Evolutionary conservation across 1,140 invertebrate genomes (phyloP).

Genomic region (Galleria mellonella): DNA sequence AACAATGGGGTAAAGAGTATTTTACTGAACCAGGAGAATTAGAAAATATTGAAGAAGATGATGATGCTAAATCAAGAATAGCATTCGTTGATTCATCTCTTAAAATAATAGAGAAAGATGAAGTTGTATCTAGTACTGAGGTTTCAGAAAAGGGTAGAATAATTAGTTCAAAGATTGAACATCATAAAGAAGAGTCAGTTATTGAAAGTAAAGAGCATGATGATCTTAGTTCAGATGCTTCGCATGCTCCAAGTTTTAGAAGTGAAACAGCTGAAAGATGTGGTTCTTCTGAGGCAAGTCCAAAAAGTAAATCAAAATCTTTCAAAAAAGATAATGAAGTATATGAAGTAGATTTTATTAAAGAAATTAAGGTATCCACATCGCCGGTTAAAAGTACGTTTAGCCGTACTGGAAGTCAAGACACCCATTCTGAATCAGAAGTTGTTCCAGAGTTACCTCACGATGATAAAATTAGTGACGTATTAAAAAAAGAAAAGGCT

Average conservation of each 20-base stretch:
- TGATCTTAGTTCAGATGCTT: slow-evolving; percentile 69
- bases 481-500: slow-evolving; percentile 58
- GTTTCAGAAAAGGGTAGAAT: slow-evolving; percentile 69
- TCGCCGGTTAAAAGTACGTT: slow-evolving; percentile 68
- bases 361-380: slow-evolving; percentile 70
- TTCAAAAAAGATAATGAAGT: slow-evolving; percentile 70
- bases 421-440: slow-evolving; percentile 75
- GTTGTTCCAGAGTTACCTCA: slow-evolving; percentile 69
- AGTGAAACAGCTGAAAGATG: slow-evolving; percentile 62
- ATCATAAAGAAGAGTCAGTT: slow-evolving; percentile 70
- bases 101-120: slow-evolving; percentile 69
- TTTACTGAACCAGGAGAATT: slow-evolving; percentile 67
- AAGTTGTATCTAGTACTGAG: slow-evolving; percentile 59
- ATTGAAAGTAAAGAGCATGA: slow-evolving; percentile 73
- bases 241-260: slow-evolving; percentile 68
- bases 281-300: slow-evolving; percentile 60
- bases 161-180: slow-evolving; percentile 62
- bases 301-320: slow-evolving; percentile 62
- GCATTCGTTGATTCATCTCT: slow-evolving; percentile 58
- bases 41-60: slow-evolving; percentile 58
- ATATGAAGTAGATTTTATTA: slow-evolving; percentile 72
- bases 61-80: slow-evolving; percentile 49
- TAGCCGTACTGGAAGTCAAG: slow-evolving; percentile 73
- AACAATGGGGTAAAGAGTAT: slow-evolving; percentile 74
- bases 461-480: slow-evolving; percentile 48